A percentile compares a stretch with the other conserved stretches of the same genome.
These are phyloP conservation scores for Lycocerus yunnanus DNA, from an alignment of 2,888 invertebrate genomes.

Conservation along the genomic window DNA sequence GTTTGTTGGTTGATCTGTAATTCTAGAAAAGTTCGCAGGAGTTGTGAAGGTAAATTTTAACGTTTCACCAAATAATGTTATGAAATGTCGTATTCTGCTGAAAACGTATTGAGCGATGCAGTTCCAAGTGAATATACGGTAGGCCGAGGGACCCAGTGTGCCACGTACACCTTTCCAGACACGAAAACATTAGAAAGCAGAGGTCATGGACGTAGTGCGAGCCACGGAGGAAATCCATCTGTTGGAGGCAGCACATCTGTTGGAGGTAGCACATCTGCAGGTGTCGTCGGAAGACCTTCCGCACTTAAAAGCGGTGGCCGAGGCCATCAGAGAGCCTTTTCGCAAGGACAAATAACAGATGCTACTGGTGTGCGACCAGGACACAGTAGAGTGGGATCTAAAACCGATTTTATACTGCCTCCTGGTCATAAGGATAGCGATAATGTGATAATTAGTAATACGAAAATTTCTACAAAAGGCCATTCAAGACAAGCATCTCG, in stretches of 20 bases:
- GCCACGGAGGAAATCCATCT: slow-evolving; percentile 77
- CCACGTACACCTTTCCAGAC: slow-evolving; percentile 55
- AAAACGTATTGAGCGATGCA: slow-evolving; percentile 29
- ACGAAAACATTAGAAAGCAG: slow-evolving; percentile 45
- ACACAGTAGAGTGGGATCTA: slow-evolving; percentile 82
- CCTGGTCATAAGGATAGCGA: slow-evolving; percentile 78
- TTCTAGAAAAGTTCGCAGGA: not conserved
- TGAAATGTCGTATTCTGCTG: slow-evolving; percentile 27
- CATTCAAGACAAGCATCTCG: slow-evolving; percentile 88
- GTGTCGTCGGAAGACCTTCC: slow-evolving; percentile 64
- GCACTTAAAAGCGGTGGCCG: slow-evolving; percentile 72
- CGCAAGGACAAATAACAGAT: slow-evolving; percentile 80
- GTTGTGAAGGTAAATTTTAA: not conserved
- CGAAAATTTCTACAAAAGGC: slow-evolving; percentile 62
- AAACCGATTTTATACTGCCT: slow-evolving; percentile 87
- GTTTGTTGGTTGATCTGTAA: not conserved
- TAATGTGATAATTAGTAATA: slow-evolving; percentile 42
- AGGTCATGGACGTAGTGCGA: slow-evolving; percentile 81
- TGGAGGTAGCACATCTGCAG: slow-evolving; percentile 54
- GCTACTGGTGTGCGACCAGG: slow-evolving; percentile 55
- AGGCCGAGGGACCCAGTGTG: slow-evolving; percentile 42
- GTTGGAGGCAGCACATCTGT: slow-evolving; percentile 58
- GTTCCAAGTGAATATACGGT: slow-evolving; percentile 19
- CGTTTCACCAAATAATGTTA: slow-evolving; percentile 22
- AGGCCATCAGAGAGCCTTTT: slow-evolving; percentile 83